phyloP scores from a whole-genome alignment of 1,140 invertebrate species.

The Physella acuta region DNA sequence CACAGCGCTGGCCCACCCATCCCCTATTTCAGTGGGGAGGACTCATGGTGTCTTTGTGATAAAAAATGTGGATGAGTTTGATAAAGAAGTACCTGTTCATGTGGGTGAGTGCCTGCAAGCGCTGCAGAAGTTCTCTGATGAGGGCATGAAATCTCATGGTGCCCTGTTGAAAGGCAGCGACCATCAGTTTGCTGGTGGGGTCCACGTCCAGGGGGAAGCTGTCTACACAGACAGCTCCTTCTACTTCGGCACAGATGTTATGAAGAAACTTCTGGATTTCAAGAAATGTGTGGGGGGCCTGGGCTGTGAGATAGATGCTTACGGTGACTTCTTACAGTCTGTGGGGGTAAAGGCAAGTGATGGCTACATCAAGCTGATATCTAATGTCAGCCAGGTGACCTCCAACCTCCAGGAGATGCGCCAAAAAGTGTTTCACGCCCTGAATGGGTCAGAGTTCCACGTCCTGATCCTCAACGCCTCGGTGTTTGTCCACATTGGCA shows the following conservation, averaged over 20 bases:
- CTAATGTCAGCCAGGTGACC: slow-evolving; percentile 46
- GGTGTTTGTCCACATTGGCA: slow-evolving; percentile 63
- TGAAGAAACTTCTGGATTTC: slow-evolving; percentile 54
- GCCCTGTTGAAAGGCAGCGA: slow-evolving; percentile 48
- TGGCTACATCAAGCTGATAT: slow-evolving; percentile 47
- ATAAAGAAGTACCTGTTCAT: slow-evolving; percentile 34
- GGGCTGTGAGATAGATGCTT: slow-evolving; percentile 62
- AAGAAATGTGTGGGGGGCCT: slow-evolving; percentile 46
- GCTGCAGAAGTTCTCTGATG: slow-evolving; percentile 60
- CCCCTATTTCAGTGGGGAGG: slow-evolving; percentile 55
- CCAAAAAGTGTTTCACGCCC: slow-evolving; percentile 47
- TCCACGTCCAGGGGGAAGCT: slow-evolving; percentile 38
- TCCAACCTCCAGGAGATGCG: slow-evolving; percentile 40
- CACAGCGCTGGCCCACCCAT: slow-evolving; percentile 61
- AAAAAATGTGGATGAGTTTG: slow-evolving; percentile 29
- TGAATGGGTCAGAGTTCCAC: slow-evolving; percentile 49
- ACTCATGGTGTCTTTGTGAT: slow-evolving; percentile 63
- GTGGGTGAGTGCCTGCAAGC: slow-evolving; percentile 55
- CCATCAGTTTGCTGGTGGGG: slow-evolving; percentile 36
- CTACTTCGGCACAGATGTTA: slow-evolving; percentile 58
- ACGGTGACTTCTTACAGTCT: slow-evolving; percentile 63
- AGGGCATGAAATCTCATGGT: slow-evolving; percentile 52
- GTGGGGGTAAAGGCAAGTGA: slow-evolving; percentile 52
- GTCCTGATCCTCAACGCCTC: slow-evolving; percentile 59
- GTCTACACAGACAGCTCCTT: slow-evolving; percentile 63